A percentile compares a stretch with the other conserved stretches of the same genome.
phyloP scores from a whole-genome alignment of 2,113 vertebrate genomes.

The Oreochromis spilurus region DNA sequence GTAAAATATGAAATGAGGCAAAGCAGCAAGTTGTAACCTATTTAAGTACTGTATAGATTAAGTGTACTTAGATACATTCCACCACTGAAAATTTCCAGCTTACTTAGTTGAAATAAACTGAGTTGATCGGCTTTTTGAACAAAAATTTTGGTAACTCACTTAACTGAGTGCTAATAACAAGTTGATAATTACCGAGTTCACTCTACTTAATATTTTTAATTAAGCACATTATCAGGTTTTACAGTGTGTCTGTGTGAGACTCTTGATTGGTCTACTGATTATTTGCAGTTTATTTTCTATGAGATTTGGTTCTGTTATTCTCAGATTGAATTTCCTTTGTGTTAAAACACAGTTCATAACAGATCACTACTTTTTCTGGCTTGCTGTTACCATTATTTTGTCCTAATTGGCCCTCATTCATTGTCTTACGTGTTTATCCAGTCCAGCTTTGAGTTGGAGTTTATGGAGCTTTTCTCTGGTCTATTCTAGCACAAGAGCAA shows the following conservation, averaged over 20 bases:
- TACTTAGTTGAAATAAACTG: neutral
- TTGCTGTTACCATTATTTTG: neutral
- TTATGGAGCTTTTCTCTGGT: neutral
- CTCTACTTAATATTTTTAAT: neutral
- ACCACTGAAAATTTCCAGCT: neutral
- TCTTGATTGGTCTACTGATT: neutral
- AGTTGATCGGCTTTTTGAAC: neutral
- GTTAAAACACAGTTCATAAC: neutral
- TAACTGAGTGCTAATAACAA: neutral
- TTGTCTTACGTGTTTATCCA: neutral
- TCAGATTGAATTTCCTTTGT: neutral
- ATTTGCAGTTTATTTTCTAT: neutral
- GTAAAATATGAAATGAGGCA: neutral
- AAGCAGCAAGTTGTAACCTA: neutral
- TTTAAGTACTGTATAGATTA: neutral
- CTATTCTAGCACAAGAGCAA: neutral
- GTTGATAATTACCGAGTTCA: rapidly evolving
- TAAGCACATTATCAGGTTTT: neutral
- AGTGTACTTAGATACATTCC: rapidly evolving
- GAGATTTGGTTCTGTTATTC: rapidly evolving
- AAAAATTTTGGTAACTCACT: rapidly evolving
- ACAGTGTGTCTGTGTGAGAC: neutral
- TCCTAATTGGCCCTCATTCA: neutral
- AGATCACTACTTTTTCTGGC: neutral
- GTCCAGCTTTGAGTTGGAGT: neutral